Evolutionary conservation across 1,140 invertebrate species (phyloP), one percentile per base, ranked within the genome.

Genomic region (Euura saliciscinereae): DNA sequence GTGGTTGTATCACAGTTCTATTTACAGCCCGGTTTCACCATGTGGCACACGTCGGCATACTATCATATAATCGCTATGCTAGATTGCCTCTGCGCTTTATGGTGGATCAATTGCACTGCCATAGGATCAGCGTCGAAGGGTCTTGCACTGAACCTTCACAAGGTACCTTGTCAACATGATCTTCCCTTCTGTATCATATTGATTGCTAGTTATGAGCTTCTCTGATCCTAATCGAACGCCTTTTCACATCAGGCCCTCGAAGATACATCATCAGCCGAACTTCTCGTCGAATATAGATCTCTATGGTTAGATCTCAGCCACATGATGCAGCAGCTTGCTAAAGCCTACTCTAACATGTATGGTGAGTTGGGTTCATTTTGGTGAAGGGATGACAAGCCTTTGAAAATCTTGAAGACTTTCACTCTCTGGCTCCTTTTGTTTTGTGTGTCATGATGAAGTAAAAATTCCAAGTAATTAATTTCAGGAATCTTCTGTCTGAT

Each of bases 311-410:
- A 93, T 79, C 80, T 93, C 7, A 92, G 91, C 11, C 91, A 93
- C 78, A 92, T 92, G 91, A 93, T 92, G 91, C 91, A 93, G 80
- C 91, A 93, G 77, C 80, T 93, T 66, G 91, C 90, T 8, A 91
- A 90, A 65, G 91, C 91, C 2, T 93, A 93, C 79, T 91, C 91
- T 43, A 92, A 92, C 75, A 92, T 92, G 91, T 93, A 93, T 75
- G 91, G 66, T 67, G 66, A 28, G 66, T 44, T 8, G 5, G 51
- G 3, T 59, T 28, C 28, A 28, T 28, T 28, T 28, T 28, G 28
- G 28, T 28, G 28, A 28, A 28, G 28, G 28, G 28, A 28, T 28
- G 28, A 28, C 28, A 28, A 28, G 28, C 28, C 28, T 28, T 28
- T 28, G 28, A 28, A 28, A 28, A 28, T 28, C 1, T 28, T 28